Evolutionary conservation across 2,113 vertebrate species (phyloP).

Genomic region (Oncorhynchus gorbuscha): DNA sequence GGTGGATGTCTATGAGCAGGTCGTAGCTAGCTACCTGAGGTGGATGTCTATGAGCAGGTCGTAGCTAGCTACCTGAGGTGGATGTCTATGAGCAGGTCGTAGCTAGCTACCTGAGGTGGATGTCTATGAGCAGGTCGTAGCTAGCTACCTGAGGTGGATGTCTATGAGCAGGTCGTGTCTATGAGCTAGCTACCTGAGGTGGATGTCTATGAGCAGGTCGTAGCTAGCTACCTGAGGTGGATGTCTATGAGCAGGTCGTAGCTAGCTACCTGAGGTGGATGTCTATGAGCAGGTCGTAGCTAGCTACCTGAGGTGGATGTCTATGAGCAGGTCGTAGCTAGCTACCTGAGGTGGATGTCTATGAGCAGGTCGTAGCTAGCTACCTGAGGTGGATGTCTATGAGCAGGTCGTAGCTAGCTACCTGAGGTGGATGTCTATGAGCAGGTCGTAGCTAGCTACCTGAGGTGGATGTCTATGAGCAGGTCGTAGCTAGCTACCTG

Average conservation of each 20-base stretch:
- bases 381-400: conserved; percentile 88
- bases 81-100: conserved; percentile 93
- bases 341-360: conserved; percentile 83
- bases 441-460: conserved; percentile 79
- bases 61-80: conserved; percentile 79
- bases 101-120: conserved; percentile 78
- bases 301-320: too few species aligned
- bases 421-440: conserved; percentile 90
- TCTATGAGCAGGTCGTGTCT: conserved; percentile 94
- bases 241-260: conserved; percentile 95
- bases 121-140: conserved; percentile 94
- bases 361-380: conserved; percentile 87
- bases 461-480: conserved; percentile 92
- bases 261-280: conserved; percentile 78
- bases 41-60: conserved; percentile 95
- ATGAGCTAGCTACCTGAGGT: conserved; percentile 75
- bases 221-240: conserved; percentile 79
- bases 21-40: conserved; percentile 78
- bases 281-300: conserved; percentile 93
- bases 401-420: conserved; percentile 82
- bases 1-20: conserved; percentile 93
- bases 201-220: conserved; percentile 93
- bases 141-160: conserved; percentile 78
- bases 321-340: conserved; percentile 89
- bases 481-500: conserved; percentile 77